Percentiles rank a stretch among this genome's conserved stretches.
Conservation (phyloP, 2,113 vertebrate genomes). For the Marmota monax region DNA sequence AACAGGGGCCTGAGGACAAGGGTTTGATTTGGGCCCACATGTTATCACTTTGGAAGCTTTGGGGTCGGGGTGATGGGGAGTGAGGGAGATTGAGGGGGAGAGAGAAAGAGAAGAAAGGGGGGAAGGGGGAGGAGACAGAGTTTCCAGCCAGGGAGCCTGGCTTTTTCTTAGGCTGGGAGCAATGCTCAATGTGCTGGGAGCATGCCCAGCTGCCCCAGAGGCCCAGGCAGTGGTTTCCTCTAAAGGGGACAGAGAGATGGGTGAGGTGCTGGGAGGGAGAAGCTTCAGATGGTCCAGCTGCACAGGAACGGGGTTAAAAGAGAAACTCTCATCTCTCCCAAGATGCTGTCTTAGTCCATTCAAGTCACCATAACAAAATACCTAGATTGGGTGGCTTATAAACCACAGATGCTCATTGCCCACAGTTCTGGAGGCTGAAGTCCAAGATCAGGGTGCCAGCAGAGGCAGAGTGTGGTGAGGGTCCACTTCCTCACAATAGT, state of each 20-base stretch:
- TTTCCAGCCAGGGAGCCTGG: neutral
- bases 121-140: neutral
- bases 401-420: neutral
- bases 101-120: constrained; percentile 23
- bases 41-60: constrained; percentile 61
- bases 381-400: neutral
- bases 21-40: constrained; percentile 41
- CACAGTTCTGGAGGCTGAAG: neutral
- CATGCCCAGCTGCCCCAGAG: neutral
- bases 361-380: neutral
- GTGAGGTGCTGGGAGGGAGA: neutral
- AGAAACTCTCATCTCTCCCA: neutral
- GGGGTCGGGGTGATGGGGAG: neutral
- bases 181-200: neutral
- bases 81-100: neutral
- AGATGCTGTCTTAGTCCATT: neutral
- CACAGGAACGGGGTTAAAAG: neutral
- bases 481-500: neutral
- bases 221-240: neutral
- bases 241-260: neutral
- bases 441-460: neutral
- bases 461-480: neutral
- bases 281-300: neutral
- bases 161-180: constrained; percentile 54
- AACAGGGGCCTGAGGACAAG: constrained; percentile 44